Evolutionary conservation across 2,113 vertebrate species (phyloP).

Genomic region (Nibea albiflora): DNA sequence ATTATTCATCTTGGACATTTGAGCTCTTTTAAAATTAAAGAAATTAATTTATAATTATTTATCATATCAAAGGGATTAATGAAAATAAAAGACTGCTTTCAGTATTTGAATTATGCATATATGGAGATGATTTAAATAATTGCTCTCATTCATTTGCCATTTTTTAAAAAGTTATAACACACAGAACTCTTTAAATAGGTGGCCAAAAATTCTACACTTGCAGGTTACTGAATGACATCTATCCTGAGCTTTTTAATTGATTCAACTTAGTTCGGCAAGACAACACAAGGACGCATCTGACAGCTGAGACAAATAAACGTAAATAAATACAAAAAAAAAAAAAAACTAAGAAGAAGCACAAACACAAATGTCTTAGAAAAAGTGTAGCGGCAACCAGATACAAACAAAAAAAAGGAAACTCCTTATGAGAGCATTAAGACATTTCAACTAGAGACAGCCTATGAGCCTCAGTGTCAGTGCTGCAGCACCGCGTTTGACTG

Average conservation of each 20-base stretch:
- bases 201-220: conserved; percentile 56
- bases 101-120: conserved; percentile 26
- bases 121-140: conserved; percentile 32
- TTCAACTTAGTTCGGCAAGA: conserved; percentile 59
- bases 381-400: conserved; percentile 33
- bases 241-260: conserved; percentile 84
- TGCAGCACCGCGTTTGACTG: conserved; percentile 80
- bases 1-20: conserved; percentile 43
- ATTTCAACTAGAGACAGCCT: conserved; percentile 74
- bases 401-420: conserved; percentile 32
- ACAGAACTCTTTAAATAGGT: conserved; percentile 45
- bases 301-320: conserved; percentile 39
- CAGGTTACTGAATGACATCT: conserved; percentile 70
- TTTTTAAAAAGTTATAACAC: conserved; percentile 44
- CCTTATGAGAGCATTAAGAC: conserved; percentile 38
- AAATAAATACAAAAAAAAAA: conserved; percentile 48
- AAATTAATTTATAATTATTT: conserved; percentile 16
- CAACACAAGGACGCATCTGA: conserved; percentile 57
- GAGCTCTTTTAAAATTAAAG: conserved; percentile 44
- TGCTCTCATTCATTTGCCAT: conserved; percentile 23
- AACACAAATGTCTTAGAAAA: conserved; percentile 58
- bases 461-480: conserved; percentile 88
- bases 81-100: conserved; percentile 12
- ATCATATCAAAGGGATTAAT: conserved; percentile 16
- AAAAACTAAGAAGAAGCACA: conserved; percentile 10